Evolutionary conservation across 2,113 vertebrate genomes (phyloP).

Genomic region (Eudorcas thomsonii): DNA sequence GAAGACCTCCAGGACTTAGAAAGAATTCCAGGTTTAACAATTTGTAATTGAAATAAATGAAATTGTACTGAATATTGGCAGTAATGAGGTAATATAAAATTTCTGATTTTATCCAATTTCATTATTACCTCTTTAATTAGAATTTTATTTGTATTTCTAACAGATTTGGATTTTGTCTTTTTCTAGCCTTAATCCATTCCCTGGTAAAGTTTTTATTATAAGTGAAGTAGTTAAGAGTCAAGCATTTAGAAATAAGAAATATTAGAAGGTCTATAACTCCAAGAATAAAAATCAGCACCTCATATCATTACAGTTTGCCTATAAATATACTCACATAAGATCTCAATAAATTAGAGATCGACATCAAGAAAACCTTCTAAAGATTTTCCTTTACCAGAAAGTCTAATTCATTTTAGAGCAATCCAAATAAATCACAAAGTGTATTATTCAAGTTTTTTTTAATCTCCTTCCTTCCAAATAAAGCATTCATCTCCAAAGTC

Average conservation of each 20-base stretch:
- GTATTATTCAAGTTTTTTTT: not conserved
- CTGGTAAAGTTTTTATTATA: not conserved
- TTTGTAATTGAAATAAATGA: not conserved
- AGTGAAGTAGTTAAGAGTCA: not conserved
- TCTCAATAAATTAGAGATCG: not conserved
- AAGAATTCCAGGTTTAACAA: not conserved
- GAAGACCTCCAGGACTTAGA: not conserved
- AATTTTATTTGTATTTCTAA: not conserved
- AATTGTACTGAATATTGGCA: not conserved
- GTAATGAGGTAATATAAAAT: not conserved
- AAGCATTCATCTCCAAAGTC: not conserved
- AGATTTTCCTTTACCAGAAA: not conserved
- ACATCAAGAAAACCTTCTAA: not conserved
- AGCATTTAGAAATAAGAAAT: not conserved
- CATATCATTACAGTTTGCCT: conserved; percentile 2
- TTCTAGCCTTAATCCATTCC: not conserved
- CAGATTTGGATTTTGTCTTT: conserved; percentile 9
- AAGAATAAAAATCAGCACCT: not conserved
- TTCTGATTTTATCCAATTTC: not conserved
- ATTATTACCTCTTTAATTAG: not conserved
- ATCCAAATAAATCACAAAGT: conserved; percentile 20
- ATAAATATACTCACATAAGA: not conserved
- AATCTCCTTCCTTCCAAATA: not conserved
- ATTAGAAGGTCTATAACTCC: not conserved
- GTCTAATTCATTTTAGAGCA: conserved; percentile 5